Evolutionary conservation across 2,797 vertebrate genomes (phyloP).

Genomic region (Pagetopsis macropterus): DNA sequence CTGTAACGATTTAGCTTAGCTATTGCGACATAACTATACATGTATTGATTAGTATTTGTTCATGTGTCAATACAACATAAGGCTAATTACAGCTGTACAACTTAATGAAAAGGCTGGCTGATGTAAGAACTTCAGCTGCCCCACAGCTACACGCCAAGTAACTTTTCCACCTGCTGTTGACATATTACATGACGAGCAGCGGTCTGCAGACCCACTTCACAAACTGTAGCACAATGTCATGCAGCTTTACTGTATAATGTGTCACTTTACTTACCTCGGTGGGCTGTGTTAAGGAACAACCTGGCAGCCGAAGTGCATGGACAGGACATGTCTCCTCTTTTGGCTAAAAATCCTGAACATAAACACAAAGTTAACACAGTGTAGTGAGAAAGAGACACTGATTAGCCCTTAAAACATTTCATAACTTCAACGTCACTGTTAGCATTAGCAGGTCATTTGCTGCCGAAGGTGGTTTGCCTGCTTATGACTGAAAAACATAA

Average conservation of each 20-base stretch:
- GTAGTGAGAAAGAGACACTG: constrained; percentile 3
- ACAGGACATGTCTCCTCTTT: constrained; percentile 78
- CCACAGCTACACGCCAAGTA: not conserved
- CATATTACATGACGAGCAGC: constrained; percentile 26
- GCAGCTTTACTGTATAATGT: not conserved
- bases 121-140: constrained; percentile 4
- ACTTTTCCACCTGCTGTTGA: constrained; percentile 44
- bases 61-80: not conserved
- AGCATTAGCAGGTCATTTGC: constrained; percentile 59
- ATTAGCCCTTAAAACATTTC: constrained; percentile 37
- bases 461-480: not conserved
- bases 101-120: not conserved
- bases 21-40: not conserved
- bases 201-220: constrained; percentile 35
- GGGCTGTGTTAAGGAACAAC: constrained; percentile 76
- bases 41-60: not conserved
- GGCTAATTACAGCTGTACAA: not conserved
- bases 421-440: constrained; percentile 63
- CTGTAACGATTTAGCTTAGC: not conserved
- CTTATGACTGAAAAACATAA: not conserved
- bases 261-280: constrained; percentile 75
- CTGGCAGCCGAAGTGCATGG: constrained; percentile 80
- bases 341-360: constrained; percentile 48
- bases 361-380: not conserved
- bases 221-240: constrained; percentile 47